Percentiles rank a stretch among this genome's conserved stretches.
phyloP scores from a whole-genome alignment of 2,888 invertebrate genomes.

The Andrena minutula region DNA sequence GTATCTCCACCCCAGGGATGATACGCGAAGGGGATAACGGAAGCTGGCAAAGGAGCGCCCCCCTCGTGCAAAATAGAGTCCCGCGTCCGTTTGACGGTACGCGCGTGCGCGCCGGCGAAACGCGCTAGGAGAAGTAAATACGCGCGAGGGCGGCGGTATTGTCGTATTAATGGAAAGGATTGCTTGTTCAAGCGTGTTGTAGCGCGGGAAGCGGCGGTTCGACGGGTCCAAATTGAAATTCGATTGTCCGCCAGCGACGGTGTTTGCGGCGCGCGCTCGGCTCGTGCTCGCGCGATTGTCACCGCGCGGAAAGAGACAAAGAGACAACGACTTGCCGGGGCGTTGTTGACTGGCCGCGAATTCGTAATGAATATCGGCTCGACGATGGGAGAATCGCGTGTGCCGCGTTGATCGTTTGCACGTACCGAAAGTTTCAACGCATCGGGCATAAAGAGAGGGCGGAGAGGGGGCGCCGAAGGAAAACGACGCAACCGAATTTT shows the following conservation, averaged over 20 bases:
- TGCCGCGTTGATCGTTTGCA: constrained; percentile 43
- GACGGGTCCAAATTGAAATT: constrained; percentile 83
- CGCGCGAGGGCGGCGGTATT: constrained; percentile 79
- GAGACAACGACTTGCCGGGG: constrained; percentile 57
- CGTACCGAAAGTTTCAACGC: constrained; percentile 37
- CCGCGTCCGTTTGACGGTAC: constrained; percentile 7
- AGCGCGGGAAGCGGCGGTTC: constrained; percentile 79
- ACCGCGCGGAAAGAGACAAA: constrained; percentile 53
- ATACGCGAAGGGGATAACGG: constrained; percentile 23
- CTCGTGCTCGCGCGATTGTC: constrained; percentile 64
- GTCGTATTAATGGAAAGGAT: constrained; percentile 84
- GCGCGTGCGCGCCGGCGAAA: constrained; percentile 39
- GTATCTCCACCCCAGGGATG: constrained; percentile 33
- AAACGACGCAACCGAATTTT: constrained; percentile 44
- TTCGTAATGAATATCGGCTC: constrained; percentile 67
- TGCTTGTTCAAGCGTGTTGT: constrained; percentile 81
- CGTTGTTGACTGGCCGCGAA: constrained; percentile 62
- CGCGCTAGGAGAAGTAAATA: constrained; percentile 73
- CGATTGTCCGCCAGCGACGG: constrained; percentile 80
- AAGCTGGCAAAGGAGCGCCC: constrained; percentile 13
- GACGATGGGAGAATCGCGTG: neutral
- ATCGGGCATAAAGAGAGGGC: neutral
- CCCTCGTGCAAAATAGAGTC: constrained; percentile 15
- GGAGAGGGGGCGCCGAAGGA: constrained; percentile 23
- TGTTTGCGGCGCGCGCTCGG: constrained; percentile 63